Evolutionary conservation across 2,113 vertebrate species (phyloP).

Genomic region (Gavia stellata): DNA sequence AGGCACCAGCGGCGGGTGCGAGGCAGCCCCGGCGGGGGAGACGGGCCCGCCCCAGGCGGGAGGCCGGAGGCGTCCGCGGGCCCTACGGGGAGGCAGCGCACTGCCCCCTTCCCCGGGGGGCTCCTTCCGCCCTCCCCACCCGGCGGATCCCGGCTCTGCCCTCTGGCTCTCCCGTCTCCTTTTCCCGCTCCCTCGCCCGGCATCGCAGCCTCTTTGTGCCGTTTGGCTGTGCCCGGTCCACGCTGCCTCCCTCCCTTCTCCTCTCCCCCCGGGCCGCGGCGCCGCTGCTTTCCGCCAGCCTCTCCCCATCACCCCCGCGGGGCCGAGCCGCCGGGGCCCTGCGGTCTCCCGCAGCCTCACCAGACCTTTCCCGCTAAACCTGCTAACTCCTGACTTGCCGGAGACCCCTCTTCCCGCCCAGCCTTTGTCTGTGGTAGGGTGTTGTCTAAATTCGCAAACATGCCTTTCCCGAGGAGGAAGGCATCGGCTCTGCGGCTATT

Average conservation of each 20-base stretch:
- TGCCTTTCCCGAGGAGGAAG: not conserved
- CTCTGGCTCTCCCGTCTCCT: not conserved
- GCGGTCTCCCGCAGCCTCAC: not conserved
- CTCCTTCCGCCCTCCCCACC: not conserved
- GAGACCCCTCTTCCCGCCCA: not conserved
- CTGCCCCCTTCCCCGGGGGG: not conserved
- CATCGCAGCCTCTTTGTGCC: not conserved
- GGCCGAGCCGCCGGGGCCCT: not conserved
- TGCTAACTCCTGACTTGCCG: not conserved
- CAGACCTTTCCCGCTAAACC: not conserved
- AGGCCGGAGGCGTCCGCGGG: not conserved
- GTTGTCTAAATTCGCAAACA: not conserved
- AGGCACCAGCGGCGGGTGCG: not conserved
- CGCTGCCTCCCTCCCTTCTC: not conserved
- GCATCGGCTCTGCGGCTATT: not conserved
- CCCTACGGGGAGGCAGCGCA: not conserved
- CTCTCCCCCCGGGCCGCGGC: too few relatives aligned
- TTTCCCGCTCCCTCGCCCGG: not conserved
- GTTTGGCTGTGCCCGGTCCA: not conserved
- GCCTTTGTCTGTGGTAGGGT: constrained; percentile 40
- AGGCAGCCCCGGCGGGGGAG: not conserved
- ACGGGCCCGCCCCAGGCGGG: not conserved
- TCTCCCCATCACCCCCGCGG: not conserved
- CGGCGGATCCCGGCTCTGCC: not conserved
- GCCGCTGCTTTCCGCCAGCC: not conserved